Evolutionary conservation across 2,888 invertebrate genomes (phyloP), one percentile per base, ranked within the genome.

Genomic region (Thysanoteuthis rhombus): DNA sequence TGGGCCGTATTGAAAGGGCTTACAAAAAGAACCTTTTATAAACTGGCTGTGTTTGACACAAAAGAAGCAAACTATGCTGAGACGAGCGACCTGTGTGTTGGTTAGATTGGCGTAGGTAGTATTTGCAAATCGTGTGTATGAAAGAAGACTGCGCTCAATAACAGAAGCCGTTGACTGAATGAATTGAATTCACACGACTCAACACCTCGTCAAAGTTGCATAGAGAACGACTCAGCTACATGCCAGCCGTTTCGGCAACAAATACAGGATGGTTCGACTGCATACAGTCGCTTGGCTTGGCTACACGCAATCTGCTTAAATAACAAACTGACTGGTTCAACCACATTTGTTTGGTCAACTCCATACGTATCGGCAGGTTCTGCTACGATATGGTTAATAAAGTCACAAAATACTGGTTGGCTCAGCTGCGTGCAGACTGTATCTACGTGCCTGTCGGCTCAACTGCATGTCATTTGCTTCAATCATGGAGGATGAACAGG

Each of bases 1-100:
- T 75, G 75, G 75, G 75, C n/a, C 75, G 75, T 75, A 75, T 75
- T 75, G 75, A 75, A 75, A 75, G 75, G 75, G 75, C n/a, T n/a
- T 75, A 75, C n/a, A 75, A n/a, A 75, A 75, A 75, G 75, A 75
- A 36, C 75, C 75, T 75, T 75, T 75, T 75, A 75, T 75, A 75
- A 75, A 75, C 75, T 75, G 75, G 75, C 75, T 75, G 16, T 75
- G 75, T 75, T 36, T 75, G 75, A n/a, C 25, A 75, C 75, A 75
- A 75, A 75, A 75, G 75, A 75, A 75, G 4, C 75, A n/a, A 75
- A 75, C 75, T 75, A 25, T 75, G 75, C 75, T 4, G n/a, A 36
- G n/a, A 36, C 75, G n/a, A n/a, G 75, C 75, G 75, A 75, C 75
- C 75, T 75, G 75, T 75, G 52, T 25, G 52, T 52, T 52, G n/a